phyloP scores from a whole-genome alignment of 2,113 vertebrate genomes.

The Antechinus stuartii region DNA sequence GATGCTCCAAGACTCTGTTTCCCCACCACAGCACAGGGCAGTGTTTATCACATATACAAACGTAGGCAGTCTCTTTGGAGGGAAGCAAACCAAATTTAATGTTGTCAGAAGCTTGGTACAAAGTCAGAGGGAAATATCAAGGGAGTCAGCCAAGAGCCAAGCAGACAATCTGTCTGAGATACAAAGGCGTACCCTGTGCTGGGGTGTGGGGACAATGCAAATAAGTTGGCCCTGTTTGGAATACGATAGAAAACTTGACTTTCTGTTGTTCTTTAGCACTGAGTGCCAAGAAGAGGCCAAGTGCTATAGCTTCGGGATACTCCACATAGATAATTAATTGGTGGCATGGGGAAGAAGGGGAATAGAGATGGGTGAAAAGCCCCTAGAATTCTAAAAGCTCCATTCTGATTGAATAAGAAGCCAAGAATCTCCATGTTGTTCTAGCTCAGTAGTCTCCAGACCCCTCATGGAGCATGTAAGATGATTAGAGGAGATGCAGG shows the following conservation, averaged over 20 bases:
- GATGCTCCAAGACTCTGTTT: constrained; percentile 48
- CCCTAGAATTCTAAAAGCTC: not conserved
- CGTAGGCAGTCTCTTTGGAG: constrained; percentile 41
- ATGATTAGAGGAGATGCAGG: not conserved
- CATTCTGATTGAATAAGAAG: constrained; percentile 27
- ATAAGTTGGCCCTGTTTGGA: constrained; percentile 19
- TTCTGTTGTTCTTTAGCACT: constrained; percentile 35
- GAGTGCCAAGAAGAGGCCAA: not conserved
- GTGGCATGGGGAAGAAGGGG: not conserved
- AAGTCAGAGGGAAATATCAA: constrained; percentile 42
- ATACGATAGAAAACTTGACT: not conserved
- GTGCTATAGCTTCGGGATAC: not conserved
- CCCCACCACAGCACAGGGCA: constrained; percentile 1
- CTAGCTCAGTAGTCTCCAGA: not conserved
- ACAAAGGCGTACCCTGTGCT: constrained; percentile 29
- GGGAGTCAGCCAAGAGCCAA: constrained; percentile 27
- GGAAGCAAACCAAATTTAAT: constrained; percentile 41
- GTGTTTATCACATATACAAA: constrained; percentile 62
- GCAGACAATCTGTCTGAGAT: constrained; percentile 23
- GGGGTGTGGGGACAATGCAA: constrained; percentile 21
- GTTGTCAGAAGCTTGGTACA: constrained; percentile 45
- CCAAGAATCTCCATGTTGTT: constrained; percentile 18
- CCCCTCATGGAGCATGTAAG: not conserved
- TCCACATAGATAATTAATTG: constrained; percentile 35
- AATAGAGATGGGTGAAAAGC: constrained; percentile 34